Conservation (phyloP, 2,113 vertebrate species). For the Podilymbus podiceps region DNA sequence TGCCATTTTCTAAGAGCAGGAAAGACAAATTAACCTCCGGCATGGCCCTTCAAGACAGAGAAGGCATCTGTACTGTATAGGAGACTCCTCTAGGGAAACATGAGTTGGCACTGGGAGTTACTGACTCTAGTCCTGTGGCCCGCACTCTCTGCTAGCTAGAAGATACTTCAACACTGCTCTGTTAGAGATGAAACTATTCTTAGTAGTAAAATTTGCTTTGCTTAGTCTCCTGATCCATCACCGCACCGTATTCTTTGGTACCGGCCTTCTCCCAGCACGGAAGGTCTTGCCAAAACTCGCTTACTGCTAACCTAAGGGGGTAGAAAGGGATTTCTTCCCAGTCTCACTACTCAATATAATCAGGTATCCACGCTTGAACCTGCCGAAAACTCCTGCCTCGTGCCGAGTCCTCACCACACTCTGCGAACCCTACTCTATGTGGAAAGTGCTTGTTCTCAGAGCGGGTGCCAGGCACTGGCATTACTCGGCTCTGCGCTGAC, state of each 20-base stretch:
- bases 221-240: neutral
- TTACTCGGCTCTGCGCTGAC: accelerated
- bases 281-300: neutral
- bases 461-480: neutral
- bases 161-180: neutral
- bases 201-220: neutral
- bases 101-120: accelerated
- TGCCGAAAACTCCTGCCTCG: neutral
- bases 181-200: neutral
- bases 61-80: neutral
- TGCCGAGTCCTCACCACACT: neutral
- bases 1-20: neutral
- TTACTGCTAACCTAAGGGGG: neutral
- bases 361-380: neutral
- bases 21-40: neutral
- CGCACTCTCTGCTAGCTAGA: neutral
- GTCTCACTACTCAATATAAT: neutral
- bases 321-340: neutral
- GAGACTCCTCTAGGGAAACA: neutral
- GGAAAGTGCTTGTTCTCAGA: neutral
- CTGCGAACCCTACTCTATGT: neutral
- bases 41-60: neutral
- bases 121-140: neutral
- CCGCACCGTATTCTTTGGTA: neutral
- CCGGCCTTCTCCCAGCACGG: neutral